Percentiles rank a stretch among this genome's conserved stretches.
These are phyloP conservation scores for Leptarthrus brevirostris DNA, from an alignment of 2,888 invertebrate species.

Conservation along the genomic window DNA sequence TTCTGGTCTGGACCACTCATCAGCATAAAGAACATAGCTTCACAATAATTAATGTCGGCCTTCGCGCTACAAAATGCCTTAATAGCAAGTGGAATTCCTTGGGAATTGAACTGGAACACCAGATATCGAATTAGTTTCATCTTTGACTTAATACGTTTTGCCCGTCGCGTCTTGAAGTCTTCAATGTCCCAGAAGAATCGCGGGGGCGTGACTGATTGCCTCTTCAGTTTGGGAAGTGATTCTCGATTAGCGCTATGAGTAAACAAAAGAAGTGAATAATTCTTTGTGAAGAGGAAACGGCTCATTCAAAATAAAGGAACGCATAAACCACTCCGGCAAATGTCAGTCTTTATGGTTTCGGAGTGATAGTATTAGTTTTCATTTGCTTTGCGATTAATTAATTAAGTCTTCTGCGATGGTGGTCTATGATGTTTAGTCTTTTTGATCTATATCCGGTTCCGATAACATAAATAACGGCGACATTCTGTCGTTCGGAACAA, in stretches of 20 bases:
- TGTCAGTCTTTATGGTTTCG: not conserved
- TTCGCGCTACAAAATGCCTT: constrained; percentile 19
- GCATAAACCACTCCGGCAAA: constrained; percentile 8
- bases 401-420: constrained; percentile 9
- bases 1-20: constrained; percentile 33
- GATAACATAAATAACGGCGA: constrained; percentile 20
- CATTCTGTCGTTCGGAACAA: no score
- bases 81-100: not conserved
- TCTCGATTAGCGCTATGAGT: constrained; percentile 37
- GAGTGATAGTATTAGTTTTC: not conserved
- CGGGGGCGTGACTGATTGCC: constrained; percentile 46
- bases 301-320: not conserved
- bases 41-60: constrained; percentile 26
- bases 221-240: constrained; percentile 29
- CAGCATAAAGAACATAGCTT: constrained; percentile 27
- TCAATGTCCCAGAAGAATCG: not conserved
- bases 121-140: not conserved
- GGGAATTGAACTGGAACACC: constrained; percentile 3
- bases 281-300: not conserved
- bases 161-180: not conserved
- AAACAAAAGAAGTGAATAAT: constrained; percentile 34
- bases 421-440: constrained; percentile 2
- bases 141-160: not conserved
- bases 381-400: constrained; percentile 28
- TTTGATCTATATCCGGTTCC: not conserved